A percentile compares a stretch with the other conserved stretches of the same genome.
Evolutionary conservation across 2,113 vertebrate species (phyloP).

Genomic region (Dissostichus mawsoni): DNA sequence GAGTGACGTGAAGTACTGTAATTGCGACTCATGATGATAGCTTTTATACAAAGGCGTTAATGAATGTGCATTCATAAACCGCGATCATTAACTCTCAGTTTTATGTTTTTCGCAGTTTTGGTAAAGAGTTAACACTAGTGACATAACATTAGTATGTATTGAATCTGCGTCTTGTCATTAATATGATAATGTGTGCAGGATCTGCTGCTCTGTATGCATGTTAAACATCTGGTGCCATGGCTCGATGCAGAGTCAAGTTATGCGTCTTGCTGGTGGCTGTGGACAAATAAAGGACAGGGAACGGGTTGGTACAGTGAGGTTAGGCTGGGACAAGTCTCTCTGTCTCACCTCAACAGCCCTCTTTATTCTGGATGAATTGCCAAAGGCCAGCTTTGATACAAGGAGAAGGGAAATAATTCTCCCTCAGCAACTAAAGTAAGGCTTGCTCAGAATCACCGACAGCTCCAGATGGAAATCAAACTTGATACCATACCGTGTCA

Average conservation of each 20-base stretch:
- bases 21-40: conserved; percentile 56
- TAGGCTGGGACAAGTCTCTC: conserved; percentile 61
- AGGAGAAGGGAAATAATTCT: conserved; percentile 76
- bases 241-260: conserved; percentile 16
- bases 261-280: conserved; percentile 25
- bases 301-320: conserved; percentile 23
- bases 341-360: conserved; percentile 75
- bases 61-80: conserved; percentile 55
- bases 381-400: conserved; percentile 78
- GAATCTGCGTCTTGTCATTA: conserved; percentile 34
- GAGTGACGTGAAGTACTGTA: conserved; percentile 59
- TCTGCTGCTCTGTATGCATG: conserved; percentile 29
- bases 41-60: conserved; percentile 50
- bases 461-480: conserved; percentile 80
- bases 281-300: conserved; percentile 39
- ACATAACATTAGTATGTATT: conserved; percentile 23
- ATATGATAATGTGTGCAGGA: conserved; percentile 32
- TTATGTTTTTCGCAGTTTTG: conserved; percentile 6
- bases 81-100: conserved; percentile 43
- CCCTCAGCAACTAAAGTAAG: conserved; percentile 82
- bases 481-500: conserved; percentile 71
- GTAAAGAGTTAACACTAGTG: neutral
- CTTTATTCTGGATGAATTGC: conserved; percentile 76
- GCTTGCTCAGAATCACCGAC: conserved; percentile 75
- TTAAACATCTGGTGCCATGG: conserved; percentile 27